Percentiles rank a stretch among this genome's conserved stretches.
Conservation (phyloP, 2,888 invertebrate species). For the Trichogramma evanescens region DNA sequence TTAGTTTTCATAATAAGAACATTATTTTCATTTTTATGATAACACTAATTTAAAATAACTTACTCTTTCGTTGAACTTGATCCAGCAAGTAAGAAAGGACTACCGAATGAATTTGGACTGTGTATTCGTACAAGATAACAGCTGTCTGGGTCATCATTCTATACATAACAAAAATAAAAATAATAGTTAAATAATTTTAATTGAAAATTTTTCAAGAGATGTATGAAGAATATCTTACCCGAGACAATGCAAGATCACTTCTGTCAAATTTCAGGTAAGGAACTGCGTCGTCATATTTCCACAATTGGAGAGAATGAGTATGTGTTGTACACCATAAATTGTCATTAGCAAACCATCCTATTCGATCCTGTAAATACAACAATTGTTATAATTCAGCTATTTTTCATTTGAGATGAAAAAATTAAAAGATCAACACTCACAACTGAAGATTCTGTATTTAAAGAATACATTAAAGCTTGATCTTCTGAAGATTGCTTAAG, state of each 20-base stretch:
- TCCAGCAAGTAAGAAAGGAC: slow-evolving; percentile 59
- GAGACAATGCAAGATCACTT: slow-evolving; percentile 50
- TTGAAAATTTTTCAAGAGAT: not conserved
- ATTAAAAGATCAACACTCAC: slow-evolving; percentile 40
- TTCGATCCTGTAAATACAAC: slow-evolving; percentile 38
- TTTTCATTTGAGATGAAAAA: slow-evolving; percentile 2
- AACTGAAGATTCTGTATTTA: slow-evolving; percentile 75
- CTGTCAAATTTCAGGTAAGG: slow-evolving; percentile 55
- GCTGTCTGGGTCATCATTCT: slow-evolving; percentile 57
- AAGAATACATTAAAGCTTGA: slow-evolving; percentile 67
- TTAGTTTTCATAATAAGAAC: not conserved
- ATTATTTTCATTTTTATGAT: not conserved
- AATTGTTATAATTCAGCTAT: not conserved
- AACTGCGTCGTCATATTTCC: slow-evolving; percentile 60
- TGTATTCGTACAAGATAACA: slow-evolving; percentile 62
- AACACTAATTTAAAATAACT: slow-evolving; percentile 16
- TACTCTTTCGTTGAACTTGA: slow-evolving; percentile 56
- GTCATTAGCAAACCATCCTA: slow-evolving; percentile 47
- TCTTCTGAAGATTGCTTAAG: slow-evolving; percentile 67
- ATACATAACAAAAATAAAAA: slow-evolving; percentile 26
- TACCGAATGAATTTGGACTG: slow-evolving; percentile 45
- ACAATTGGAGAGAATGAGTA: slow-evolving; percentile 64
- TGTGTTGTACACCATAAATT: slow-evolving; percentile 63
- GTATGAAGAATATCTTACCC: slow-evolving; percentile 48
- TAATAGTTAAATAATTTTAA: not conserved